These are phyloP conservation scores for Tenrec ecaudatus DNA, from an alignment of 2,113 vertebrate genomes.

Conservation along the genomic window DNA sequence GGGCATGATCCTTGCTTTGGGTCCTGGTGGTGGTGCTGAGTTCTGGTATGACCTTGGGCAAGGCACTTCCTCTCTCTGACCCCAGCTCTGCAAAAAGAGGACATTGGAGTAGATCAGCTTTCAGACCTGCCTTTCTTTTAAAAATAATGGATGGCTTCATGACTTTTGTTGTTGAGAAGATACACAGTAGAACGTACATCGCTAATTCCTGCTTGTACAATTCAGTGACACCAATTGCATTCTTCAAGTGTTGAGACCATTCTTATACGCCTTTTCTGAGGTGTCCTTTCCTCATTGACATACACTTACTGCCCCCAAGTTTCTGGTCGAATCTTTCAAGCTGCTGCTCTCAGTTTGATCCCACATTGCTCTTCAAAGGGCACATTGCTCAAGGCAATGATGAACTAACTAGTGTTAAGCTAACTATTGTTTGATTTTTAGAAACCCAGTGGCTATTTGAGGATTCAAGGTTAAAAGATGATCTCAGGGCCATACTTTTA, in stretches of 20 bases:
- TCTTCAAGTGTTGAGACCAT: not conserved
- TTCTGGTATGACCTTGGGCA: not conserved
- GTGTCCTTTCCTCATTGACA: not conserved
- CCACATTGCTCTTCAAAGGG: not conserved
- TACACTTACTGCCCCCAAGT: not conserved
- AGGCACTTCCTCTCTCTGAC: constrained; percentile 38
- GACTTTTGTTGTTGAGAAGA: not conserved
- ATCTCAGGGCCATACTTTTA: not conserved
- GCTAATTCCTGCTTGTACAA: not conserved
- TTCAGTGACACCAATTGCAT: not conserved
- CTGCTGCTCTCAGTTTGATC: not conserved
- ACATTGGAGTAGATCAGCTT: not conserved
- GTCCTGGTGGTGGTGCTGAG: not conserved
- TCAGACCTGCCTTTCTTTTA: not conserved
- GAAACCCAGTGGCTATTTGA: not conserved
- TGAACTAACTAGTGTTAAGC: not conserved
- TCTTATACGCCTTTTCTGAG: not conserved
- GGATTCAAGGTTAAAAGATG: not conserved
- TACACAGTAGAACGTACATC: not conserved
- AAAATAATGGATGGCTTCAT: not conserved
- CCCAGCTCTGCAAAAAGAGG: constrained; percentile 42
- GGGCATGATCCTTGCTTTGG: not conserved
- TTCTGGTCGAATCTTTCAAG: not conserved
- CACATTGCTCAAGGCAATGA: not conserved
- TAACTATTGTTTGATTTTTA: not conserved